Conservation (phyloP, 2,888 invertebrate genomes). For the Saturnia japonica region DNA sequence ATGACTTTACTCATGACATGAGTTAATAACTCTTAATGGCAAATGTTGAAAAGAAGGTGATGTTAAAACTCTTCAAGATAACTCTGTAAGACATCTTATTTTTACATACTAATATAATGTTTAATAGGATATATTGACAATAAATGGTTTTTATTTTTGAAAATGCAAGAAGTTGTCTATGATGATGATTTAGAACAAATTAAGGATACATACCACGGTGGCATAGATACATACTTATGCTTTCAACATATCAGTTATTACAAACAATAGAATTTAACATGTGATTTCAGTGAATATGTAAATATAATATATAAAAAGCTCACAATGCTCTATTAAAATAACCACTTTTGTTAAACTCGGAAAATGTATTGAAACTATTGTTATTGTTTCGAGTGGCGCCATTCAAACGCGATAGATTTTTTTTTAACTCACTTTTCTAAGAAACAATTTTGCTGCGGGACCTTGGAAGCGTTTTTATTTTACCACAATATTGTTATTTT, state of each 20-base stretch:
- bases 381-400: background rate
- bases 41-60: background rate
- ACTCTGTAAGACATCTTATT: background rate
- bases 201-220: background rate
- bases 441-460: background rate
- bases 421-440: background rate
- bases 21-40: background rate
- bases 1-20: background rate
- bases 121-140: too few relatives aligned
- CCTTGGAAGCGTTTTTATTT: slow-evolving; percentile 1
- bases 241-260: background rate
- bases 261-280: background rate
- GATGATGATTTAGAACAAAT: background rate
- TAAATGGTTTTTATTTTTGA: too few relatives aligned
- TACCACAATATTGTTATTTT: slow-evolving; percentile 13
- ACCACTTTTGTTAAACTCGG: background rate
- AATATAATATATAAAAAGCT: background rate
- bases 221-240: background rate
- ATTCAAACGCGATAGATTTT: background rate
- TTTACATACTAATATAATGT: too few relatives aligned
- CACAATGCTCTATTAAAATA: background rate
- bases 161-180: too few relatives aligned
- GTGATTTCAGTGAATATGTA: too few relatives aligned
- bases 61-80: background rate
- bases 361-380: background rate